Conservation (phyloP, 2,888 invertebrate genomes). For the Hypomecis punctinalis region DNA sequence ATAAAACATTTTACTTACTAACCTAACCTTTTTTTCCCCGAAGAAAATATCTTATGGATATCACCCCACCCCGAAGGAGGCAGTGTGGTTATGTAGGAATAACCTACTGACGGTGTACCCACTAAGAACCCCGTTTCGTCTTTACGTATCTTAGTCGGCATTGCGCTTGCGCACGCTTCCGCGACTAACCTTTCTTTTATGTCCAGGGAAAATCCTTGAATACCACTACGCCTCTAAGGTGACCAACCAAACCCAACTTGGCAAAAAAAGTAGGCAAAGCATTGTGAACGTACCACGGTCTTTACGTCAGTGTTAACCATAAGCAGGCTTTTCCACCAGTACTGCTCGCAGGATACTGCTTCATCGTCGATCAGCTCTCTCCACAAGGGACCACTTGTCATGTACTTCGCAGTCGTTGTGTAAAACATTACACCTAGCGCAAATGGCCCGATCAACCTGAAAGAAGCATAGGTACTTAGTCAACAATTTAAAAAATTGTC, state of each 20-base stretch:
- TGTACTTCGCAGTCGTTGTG: conserved; percentile 27
- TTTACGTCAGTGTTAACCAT: conserved; percentile 52
- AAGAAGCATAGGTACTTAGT: background rate
- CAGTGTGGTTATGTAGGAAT: too few relatives aligned
- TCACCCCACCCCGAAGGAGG: too few relatives aligned
- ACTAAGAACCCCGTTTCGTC: too few relatives aligned
- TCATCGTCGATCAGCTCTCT: conserved; percentile 29
- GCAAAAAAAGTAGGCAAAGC: conserved; percentile 5
- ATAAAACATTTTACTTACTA: too few relatives aligned
- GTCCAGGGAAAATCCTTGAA: too few relatives aligned
- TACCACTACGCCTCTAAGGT: too few relatives aligned
- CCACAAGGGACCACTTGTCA: conserved; percentile 52
- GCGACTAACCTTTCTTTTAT: too few relatives aligned
- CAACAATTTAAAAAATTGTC: background rate
- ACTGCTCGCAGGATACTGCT: conserved; percentile 41
- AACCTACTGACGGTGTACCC: too few relatives aligned
- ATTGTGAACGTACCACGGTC: conserved; percentile 41
- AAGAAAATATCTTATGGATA: too few relatives aligned
- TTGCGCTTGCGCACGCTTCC: too few relatives aligned
- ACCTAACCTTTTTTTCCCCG: too few relatives aligned
- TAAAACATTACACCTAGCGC: conserved; percentile 44
- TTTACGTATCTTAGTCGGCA: too few relatives aligned
- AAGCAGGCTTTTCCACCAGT: conserved; percentile 53
- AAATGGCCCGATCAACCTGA: conserved; percentile 47
- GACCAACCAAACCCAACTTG: background rate